Conservation (phyloP, 37 sponge, comb jelly and placozoan species). For the Ephydatia muelleri region DNA sequence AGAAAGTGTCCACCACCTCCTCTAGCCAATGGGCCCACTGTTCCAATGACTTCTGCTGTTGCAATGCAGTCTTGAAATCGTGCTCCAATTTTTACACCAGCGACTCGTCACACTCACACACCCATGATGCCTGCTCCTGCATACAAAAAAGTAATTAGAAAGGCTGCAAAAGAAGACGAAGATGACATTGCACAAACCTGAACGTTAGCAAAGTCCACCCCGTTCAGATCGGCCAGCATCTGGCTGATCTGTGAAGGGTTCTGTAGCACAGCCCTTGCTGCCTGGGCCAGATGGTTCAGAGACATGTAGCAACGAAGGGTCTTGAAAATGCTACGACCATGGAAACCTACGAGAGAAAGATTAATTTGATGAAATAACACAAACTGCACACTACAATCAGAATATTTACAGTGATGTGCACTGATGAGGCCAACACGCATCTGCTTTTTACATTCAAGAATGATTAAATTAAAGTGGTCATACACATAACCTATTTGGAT, state of each 20-base stretch:
- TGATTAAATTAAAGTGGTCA: too few species aligned
- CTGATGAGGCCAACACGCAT: too few species aligned
- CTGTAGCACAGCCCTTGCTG: slow-evolving; percentile 97
- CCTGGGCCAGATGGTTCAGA: slow-evolving; percentile 98
- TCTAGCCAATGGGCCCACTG: slow-evolving; percentile 96
- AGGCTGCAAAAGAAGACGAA: not conserved
- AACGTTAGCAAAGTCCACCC: slow-evolving; percentile 97
- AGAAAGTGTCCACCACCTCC: slow-evolving; percentile 81
- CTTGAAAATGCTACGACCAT: slow-evolving; percentile 94
- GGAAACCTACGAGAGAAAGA: slow-evolving; percentile 51
- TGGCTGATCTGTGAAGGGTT: slow-evolving; percentile 93
- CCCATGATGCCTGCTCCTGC: slow-evolving; percentile 99
- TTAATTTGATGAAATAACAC: too few species aligned
- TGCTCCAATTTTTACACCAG: slow-evolving; percentile 81
- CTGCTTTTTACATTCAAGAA: too few species aligned
- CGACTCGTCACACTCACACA: slow-evolving; percentile 95
- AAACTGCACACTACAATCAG: too few species aligned
- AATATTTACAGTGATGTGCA: too few species aligned
- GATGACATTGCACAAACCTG: slow-evolving; percentile 45
- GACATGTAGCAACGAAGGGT: slow-evolving; percentile 98
- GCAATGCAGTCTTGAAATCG: slow-evolving; percentile 93
- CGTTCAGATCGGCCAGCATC: slow-evolving; percentile 93
- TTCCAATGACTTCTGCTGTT: slow-evolving; percentile 90
- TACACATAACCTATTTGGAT: too few species aligned
- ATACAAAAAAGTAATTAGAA: not conserved